Evolutionary conservation across 2,888 invertebrate species (phyloP).

Genomic region (Apeira syringaria): DNA sequence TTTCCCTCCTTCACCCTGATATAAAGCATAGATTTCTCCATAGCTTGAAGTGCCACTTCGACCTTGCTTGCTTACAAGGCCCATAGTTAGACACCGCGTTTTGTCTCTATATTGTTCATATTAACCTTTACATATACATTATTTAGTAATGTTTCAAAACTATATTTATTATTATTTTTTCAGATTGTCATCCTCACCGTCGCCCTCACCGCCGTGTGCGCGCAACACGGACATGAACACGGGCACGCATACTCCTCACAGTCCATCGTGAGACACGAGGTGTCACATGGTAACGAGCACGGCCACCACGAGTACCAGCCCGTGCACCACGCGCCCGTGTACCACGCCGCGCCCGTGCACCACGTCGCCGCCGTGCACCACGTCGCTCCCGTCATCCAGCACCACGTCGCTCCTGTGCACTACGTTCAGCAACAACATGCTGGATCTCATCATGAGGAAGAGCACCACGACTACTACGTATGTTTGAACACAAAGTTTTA

Average conservation of each 20-base stretch:
- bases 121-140: no score
- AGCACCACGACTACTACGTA: conserved; percentile 57
- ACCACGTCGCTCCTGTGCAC: conserved; percentile 18
- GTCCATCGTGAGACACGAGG: conserved; percentile 41
- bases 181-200: conserved; percentile 36
- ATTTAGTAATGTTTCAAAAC: no score
- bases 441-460: conserved; percentile 34
- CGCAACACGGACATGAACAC: conserved; percentile 43
- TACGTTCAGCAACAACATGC: conserved; percentile 24
- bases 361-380: conserved; percentile 25
- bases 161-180: no score
- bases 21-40: no score
- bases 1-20: no score
- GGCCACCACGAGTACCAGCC: conserved; percentile 16
- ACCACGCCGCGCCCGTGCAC: conserved; percentile 22
- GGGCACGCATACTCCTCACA: conserved; percentile 46
- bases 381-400: conserved; percentile 1
- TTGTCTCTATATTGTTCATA: no score
- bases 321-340: conserved; percentile 21
- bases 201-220: conserved; percentile 36
- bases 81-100: no score
- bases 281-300: conserved; percentile 27
- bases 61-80: no score
- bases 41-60: no score
- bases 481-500: no score